Percentiles rank a stretch among this genome's conserved stretches.
These are phyloP conservation scores for Numenius arquata DNA, from an alignment of 2,113 vertebrate genomes.

Conservation along the genomic window DNA sequence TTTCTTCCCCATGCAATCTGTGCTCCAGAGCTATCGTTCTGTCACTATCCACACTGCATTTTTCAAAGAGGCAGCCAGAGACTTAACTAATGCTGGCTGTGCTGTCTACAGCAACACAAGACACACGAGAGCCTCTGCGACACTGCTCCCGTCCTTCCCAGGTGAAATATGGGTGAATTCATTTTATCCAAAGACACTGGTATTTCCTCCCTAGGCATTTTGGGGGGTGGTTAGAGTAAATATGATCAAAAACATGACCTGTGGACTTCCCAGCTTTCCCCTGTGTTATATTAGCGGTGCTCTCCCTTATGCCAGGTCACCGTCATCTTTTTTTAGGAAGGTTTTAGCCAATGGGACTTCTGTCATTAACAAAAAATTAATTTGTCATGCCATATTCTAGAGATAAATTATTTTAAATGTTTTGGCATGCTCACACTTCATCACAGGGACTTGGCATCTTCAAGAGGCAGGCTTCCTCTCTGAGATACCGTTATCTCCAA, in stretches of 20 bases:
- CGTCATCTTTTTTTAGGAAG: not conserved
- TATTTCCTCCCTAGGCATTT: not conserved
- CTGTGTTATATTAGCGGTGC: not conserved
- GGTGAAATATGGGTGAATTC: not conserved
- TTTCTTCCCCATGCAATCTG: not conserved
- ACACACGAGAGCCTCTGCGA: not conserved
- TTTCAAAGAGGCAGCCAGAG: not conserved
- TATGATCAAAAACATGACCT: not conserved
- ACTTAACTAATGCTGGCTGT: rapidly evolving
- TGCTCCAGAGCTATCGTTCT: not conserved
- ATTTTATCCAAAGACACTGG: rapidly evolving
- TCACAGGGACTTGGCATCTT: not conserved
- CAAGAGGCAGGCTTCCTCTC: not conserved
- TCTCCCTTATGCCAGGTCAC: not conserved
- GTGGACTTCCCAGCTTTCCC: not conserved
- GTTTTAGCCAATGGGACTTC: not conserved
- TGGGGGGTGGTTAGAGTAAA: not conserved
- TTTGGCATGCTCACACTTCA: not conserved
- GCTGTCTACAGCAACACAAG: no score
- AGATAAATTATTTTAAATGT: not conserved
- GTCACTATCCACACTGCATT: not conserved
- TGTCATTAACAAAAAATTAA: not conserved
- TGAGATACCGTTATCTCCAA: not conserved
- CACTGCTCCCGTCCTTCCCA: not conserved
- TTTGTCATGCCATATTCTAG: not conserved